phyloP scores from a whole-genome alignment of 1,140 invertebrate genomes.

The Episyrphus balteatus region DNA sequence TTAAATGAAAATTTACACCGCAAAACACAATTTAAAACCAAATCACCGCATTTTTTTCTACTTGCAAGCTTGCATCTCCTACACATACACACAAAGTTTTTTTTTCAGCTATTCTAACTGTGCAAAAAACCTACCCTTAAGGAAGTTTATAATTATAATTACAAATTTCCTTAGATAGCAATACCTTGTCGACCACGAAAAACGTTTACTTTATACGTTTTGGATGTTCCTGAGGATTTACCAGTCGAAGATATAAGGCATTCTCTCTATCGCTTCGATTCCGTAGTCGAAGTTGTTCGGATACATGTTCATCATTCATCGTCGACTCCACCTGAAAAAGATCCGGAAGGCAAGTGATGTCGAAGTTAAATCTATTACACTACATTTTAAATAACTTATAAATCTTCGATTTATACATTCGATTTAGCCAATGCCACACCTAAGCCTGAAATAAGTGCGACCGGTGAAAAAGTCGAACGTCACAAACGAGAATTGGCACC shows the following conservation, averaged over 20 bases:
- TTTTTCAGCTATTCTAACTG: too few species aligned
- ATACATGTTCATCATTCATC: conserved; percentile 38
- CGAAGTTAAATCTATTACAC: conserved; percentile 13
- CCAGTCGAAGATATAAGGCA: conserved; percentile 73
- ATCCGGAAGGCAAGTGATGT: conserved; percentile 30
- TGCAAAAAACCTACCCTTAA: too few species aligned
- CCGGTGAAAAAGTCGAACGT: conserved; percentile 39
- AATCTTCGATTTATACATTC: neutral
- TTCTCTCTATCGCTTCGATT: conserved; percentile 66
- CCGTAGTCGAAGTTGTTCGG: conserved; percentile 62
- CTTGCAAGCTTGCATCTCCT: too few species aligned
- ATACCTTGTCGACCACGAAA: conserved; percentile 73
- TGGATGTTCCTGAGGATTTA: conserved; percentile 68
- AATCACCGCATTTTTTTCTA: too few species aligned
- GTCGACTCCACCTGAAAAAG: conserved; percentile 20
- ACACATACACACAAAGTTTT: too few species aligned
- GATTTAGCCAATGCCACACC: conserved; percentile 23
- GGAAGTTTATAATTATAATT: too few species aligned
- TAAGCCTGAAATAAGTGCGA: conserved; percentile 36
- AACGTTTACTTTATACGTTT: conserved; percentile 67
- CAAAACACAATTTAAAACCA: too few species aligned
- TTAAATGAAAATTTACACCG: too few species aligned
- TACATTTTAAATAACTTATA: neutral
- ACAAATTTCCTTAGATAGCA: conserved; percentile 46
- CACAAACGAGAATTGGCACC: conserved; percentile 36